Evolutionary conservation across 2,113 vertebrate genomes (phyloP).

Genomic region (Baryphthengus martii): DNA sequence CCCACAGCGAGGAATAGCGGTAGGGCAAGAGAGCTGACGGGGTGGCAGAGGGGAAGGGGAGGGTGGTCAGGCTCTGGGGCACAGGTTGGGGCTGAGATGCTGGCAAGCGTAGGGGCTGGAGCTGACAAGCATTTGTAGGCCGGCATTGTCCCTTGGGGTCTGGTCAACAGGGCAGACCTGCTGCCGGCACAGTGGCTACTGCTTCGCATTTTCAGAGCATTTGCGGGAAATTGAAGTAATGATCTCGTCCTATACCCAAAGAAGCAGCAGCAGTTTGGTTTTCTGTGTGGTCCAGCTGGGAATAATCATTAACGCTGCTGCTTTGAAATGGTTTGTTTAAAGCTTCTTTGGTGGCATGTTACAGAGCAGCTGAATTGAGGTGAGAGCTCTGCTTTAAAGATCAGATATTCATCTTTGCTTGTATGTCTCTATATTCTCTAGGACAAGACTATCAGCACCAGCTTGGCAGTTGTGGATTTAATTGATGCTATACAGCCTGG

Average conservation of each 20-base stretch:
- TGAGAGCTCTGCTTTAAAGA: not conserved
- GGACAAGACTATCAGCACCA: slow-evolving; percentile 94
- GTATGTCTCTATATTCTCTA: slow-evolving; percentile 17
- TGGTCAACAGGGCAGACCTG: not conserved
- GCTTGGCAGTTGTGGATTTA: slow-evolving; percentile 92
- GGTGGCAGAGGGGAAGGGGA: not conserved
- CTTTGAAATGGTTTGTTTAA: not conserved
- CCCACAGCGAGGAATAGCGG: fast-evolving
- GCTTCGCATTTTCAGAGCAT: not conserved
- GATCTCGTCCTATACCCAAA: not conserved
- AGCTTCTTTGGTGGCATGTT: not conserved
- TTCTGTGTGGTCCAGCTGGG: not conserved
- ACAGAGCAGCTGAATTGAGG: not conserved
- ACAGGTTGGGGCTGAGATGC: not conserved
- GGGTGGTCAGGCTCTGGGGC: not conserved
- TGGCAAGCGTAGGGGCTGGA: not conserved
- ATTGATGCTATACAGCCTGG: slow-evolving; percentile 96
- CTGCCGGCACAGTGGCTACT: not conserved
- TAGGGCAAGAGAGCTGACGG: not conserved
- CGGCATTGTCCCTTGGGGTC: not conserved
- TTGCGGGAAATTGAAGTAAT: not conserved
- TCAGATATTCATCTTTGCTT: not conserved
- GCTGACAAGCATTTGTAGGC: not conserved
- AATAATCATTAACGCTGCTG: not conserved
- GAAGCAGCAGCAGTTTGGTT: not conserved